Base-by-base conservation (phyloP, 92 coral and sea anemone genomes). In the Parazoanthus darwini region DNA sequence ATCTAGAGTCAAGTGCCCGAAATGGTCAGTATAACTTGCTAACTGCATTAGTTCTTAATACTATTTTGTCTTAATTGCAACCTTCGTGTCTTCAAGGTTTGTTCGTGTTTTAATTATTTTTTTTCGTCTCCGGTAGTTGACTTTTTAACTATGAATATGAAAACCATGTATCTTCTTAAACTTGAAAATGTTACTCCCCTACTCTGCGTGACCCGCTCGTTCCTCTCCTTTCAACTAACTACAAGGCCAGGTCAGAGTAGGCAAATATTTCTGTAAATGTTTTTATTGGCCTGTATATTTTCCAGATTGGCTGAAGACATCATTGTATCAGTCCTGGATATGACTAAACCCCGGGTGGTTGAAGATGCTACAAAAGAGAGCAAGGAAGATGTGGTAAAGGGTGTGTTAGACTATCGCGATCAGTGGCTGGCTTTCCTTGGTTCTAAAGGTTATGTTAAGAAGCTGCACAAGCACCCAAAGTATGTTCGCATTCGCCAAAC, bases 401-500 rank as follows among this genome's bases (percentile, higher is more conserved):
- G 80, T 36, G 89, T 92, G 37, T 48, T 92, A 59, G 79, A 72
- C 6, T 74, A 86, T 36, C 58, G 59, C 51, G 87, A 92, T 51
- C 26, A 77, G 88, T 92, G 94, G 94, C 23, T 33, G 35, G 43
- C 88, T 14, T 86, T 85, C 73, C 86, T 92, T 20, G 79, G 88
- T 68, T 89, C 77, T 7, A 72, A 85, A 63, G 94, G 94, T n/a
- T 8, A 63, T 22, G 87, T 88, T 1, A 79, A 51, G 43, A 76
- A 79, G 35, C 92, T 92, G 15, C 88, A 86, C 18, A 20, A 58
- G 37, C 89, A 92, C 35, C 59, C 59, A 4, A 84, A 70, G 68
- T n/a, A 71, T 38, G 33, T 46, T 33, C 43, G 78, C 43, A 29
- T 84, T 43, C 65, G 79, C 14, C 42, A 84, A 70, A 42, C 35